Evolutionary conservation across 2,888 invertebrate species (phyloP), one percentile per base, ranked within the genome.

Genomic region (Graphium colonna): DNA sequence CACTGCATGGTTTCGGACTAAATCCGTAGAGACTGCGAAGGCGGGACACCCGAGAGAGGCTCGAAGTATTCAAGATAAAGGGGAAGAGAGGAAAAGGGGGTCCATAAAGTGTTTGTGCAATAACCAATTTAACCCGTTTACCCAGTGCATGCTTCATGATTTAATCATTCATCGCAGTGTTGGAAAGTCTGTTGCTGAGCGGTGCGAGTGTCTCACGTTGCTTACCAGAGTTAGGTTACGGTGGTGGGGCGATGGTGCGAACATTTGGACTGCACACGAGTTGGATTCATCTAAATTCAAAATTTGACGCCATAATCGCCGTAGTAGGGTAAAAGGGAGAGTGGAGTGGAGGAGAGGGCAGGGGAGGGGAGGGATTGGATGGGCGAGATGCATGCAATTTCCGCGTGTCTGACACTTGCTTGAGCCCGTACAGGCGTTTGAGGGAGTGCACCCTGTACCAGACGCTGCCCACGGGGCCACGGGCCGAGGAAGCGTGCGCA

Each of bases 1-100:
- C 68, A 69, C 70, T 82, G 86, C 86, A 87, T 87, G 86, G 72
- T 77, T 73, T 73, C 76, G 61, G 63, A 62, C 57, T 60, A 64
- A 62, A 62, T 60, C 60, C 52, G 65, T 63, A 64, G 61, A 58
- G 55, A 53, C 39, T 44, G 46, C 28, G 28, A 26, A 53, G 38
- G 31, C 15, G 49, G 49, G 42, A 21, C 36, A 36, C 36, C 36
- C 36, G 36, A 36, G 36, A 52, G 44, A 13, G 36, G 36, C 5
- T 36, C 12, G 36, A 36, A 12, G 36, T n/a, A 13, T 7, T 21
- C 21, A 12, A n/a, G 36, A 12, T 1, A 13, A 13, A n/a, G 36
- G 13, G 12, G 55, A 45, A 59, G 43, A 57, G 64, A 61, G 60
- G 53, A 47, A 53, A 46, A n/a, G 36, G 12, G 12, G n/a, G 36